Evolutionary conservation across 2,888 invertebrate species (phyloP), one percentile per base, ranked within the genome.

Genomic region (Bellardia bayeri): DNA sequence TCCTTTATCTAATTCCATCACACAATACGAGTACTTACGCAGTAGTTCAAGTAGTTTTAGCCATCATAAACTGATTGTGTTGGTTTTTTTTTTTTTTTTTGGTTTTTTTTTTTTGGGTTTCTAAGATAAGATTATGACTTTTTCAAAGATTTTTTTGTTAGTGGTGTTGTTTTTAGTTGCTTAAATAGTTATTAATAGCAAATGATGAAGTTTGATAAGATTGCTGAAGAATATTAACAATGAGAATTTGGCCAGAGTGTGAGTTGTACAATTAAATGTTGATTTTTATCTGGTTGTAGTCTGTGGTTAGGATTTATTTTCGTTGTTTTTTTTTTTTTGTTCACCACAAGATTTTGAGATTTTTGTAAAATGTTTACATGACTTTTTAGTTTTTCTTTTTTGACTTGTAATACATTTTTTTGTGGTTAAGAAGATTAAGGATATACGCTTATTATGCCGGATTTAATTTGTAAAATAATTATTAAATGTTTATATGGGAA

Each of bases 61-160:
- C 23, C n/a, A 42, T 37, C 40, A 82, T 51, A 56, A 83, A 42
- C 16, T 56, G 69, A 16, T 71, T 61, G 23, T 23, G n/a, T 74
- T 74, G 14, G 30, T 49, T 74, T 40, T 71, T 61, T 74, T 58
- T 7, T 40, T 40, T 74, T 40, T 33, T 71, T 61, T 74, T 74
- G 14, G 30, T 49, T 74, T 40, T 71, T 61, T 74, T 61, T 8
- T 40, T 40, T 74, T 40, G 23, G n/a, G 16, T 75, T 45, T 71
- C 30, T 51, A 0, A 33, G 74, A 85, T 74, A 75, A 80, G 80
- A 85, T 80, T 75, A 80, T 61, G 74, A 85, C 56, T 72, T 80
- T 66, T 74, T 72, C 16, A 40, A 54, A 11, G 16, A 4, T 40
- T 71, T 54, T 7, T 69, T 58, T 61, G 5, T 75, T 75, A 45